A percentile compares a stretch with the other conserved stretches of the same genome.
These are phyloP conservation scores for Orthosia gracilis DNA, from an alignment of 2,888 invertebrate species.

Conservation along the genomic window DNA sequence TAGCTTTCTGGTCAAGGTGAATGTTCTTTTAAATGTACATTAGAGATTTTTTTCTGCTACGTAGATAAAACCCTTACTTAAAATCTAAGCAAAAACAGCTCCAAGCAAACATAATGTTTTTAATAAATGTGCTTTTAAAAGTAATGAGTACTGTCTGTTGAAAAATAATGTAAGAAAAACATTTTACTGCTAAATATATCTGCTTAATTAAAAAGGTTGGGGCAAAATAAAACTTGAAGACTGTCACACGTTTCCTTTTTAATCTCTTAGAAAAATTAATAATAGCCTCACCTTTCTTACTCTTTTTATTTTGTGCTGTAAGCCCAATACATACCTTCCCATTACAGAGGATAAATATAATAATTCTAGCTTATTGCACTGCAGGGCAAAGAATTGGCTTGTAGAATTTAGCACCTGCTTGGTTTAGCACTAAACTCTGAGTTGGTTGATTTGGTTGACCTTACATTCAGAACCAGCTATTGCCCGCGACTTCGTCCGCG, in stretches of 20 bases:
- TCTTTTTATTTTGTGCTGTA: too few relatives aligned
- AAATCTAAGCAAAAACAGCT: conserved; percentile 1
- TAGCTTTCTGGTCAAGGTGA: conserved; percentile 27
- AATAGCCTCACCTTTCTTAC: neutral
- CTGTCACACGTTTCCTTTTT: neutral
- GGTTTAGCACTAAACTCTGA: too few relatives aligned
- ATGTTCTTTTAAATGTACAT: conserved; percentile 40
- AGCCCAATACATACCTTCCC: neutral
- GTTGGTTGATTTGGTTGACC: too few relatives aligned
- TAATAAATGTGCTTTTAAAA: conserved; percentile 9
- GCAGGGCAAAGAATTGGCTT: too few relatives aligned
- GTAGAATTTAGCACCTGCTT: too few relatives aligned
- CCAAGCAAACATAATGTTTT: conserved; percentile 10
- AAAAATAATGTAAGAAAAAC: neutral
- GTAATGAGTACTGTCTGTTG: neutral
- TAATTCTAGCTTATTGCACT: too few relatives aligned
- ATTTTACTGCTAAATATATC: too few relatives aligned
- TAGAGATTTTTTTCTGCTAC: neutral
- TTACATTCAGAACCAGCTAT: too few relatives aligned
- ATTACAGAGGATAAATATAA: neutral
- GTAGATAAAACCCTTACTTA: neutral
- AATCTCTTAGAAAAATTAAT: neutral
- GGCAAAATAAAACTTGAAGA: neutral
- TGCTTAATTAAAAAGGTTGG: neutral
- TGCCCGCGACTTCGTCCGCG: too few relatives aligned